Evolutionary conservation across 2,797 vertebrate genomes (phyloP), one percentile per base, ranked within the genome.

Genomic region (Fringilla coelebs): DNA sequence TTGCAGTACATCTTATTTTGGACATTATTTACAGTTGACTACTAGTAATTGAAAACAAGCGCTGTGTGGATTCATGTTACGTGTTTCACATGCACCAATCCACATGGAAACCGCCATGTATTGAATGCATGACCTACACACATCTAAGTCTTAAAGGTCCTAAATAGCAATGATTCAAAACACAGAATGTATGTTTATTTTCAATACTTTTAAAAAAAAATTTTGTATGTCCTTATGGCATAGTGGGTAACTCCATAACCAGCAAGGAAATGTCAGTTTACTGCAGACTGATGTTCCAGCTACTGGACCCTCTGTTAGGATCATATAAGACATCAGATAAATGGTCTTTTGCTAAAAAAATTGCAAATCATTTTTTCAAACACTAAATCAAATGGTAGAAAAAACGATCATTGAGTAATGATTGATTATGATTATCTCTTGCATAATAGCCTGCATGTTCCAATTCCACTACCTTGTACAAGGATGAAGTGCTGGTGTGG

Each of bases 51-150:
- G 61, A 74, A 91, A 89, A 71, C 1, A 5, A 62, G 17, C 25
- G 62, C 51, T 41, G 9, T 25, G 13, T 57, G 38, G 46, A 73
- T 45, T 87, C 3, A 7, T 9, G 40, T n/a, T 36, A 60, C 0
- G 0, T 38, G 34, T 76, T 84, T 90, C 43, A 70, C 19, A 19
- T 21, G 72, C 11, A 54, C 7, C 65, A 34, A 88, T 45, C 11
- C 17, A 38, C 34, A 31, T 15, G 31, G 6, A 75, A 86, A 67
- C 18, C 1, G 7, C 34, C 48, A 26, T 1, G 5, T 72, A 75
- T 24, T 43, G 32, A 22, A 54, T 26, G 55, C 31, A 67, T 10
- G 19, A 70, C 18, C 22, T 32, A 41, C 10, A 24, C 0, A 0
- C 31, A 75, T 55, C 36, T 65, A 84, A 54, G 71, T 38, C 7